Conservation (phyloP, 2,113 vertebrate genomes). For the Colinus virginianus region DNA sequence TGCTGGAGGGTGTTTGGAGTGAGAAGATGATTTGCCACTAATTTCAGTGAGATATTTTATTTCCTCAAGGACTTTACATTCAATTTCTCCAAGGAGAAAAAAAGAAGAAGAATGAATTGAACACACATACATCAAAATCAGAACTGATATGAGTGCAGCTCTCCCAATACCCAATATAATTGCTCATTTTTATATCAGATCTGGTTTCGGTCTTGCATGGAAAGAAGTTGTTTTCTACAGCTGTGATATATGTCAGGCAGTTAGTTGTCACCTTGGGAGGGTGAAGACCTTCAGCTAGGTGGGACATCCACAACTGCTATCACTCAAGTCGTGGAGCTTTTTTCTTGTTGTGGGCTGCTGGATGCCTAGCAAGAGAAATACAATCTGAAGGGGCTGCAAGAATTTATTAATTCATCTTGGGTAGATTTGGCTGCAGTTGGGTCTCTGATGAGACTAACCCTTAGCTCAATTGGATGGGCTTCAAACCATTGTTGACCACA, state of each 20-base stretch:
- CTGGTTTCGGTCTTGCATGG: background rate
- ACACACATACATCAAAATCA: background rate
- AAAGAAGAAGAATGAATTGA: background rate
- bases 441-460: background rate
- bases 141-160: background rate
- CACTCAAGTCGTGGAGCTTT: background rate
- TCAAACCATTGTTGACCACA: background rate
- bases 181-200: background rate
- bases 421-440: background rate
- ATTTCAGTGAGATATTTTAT: conserved; percentile 24
- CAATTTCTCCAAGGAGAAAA: background rate
- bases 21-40: conserved; percentile 29
- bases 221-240: background rate
- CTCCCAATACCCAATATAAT: background rate
- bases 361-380: background rate
- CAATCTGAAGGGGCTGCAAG: background rate
- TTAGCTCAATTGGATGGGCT: background rate
- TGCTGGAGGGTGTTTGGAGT: background rate
- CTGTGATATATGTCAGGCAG: background rate
- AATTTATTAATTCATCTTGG: background rate
- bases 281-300: background rate
- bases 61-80: background rate
- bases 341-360: background rate
- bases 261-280: background rate
- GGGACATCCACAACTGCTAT: fast-evolving